A percentile compares a stretch with the other conserved stretches of the same genome.
These are phyloP conservation scores for Agelas oroides DNA, from an alignment of 37 sponge, comb jelly and placozoan species.

Conservation along the genomic window DNA sequence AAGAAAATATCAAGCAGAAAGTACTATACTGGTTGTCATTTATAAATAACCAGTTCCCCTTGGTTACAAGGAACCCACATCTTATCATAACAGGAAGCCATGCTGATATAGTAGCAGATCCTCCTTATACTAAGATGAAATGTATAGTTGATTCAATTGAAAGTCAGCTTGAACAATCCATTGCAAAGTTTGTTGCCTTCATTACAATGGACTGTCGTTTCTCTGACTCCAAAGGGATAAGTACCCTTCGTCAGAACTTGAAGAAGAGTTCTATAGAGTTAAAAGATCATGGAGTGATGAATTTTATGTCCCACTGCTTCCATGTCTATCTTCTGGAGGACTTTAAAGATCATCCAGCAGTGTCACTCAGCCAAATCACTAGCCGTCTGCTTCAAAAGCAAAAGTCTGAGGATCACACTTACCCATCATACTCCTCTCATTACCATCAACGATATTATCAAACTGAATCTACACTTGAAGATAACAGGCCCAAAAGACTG, in stretches of 20 bases:
- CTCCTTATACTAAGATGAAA: background rate
- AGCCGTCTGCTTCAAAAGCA: too few relatives aligned
- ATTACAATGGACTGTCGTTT: background rate
- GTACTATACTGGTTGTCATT: constrained; percentile 4
- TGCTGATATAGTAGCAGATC: background rate
- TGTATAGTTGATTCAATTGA: too few relatives aligned
- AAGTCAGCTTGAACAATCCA: background rate
- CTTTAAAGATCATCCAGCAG: too few relatives aligned
- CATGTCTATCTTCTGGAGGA: constrained; percentile 5
- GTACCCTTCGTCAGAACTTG: background rate
- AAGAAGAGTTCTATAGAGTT: constrained; percentile 1
- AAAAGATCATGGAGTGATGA: background rate
- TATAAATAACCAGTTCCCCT: background rate
- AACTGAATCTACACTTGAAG: too few relatives aligned
- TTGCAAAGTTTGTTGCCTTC: constrained; percentile 5
- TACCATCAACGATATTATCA: too few relatives aligned
- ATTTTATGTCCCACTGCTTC: constrained; percentile 15
- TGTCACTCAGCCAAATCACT: too few relatives aligned
- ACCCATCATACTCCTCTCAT: too few relatives aligned
- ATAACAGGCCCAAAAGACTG: background rate
- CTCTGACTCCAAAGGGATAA: background rate
- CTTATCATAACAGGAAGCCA: constrained; percentile 2
- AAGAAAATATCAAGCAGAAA: background rate
- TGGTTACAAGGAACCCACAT: background rate
- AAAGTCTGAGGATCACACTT: too few relatives aligned